Conservation (phyloP, 2,113 vertebrate species). For the Thamnaconus septentrionalis region DNA sequence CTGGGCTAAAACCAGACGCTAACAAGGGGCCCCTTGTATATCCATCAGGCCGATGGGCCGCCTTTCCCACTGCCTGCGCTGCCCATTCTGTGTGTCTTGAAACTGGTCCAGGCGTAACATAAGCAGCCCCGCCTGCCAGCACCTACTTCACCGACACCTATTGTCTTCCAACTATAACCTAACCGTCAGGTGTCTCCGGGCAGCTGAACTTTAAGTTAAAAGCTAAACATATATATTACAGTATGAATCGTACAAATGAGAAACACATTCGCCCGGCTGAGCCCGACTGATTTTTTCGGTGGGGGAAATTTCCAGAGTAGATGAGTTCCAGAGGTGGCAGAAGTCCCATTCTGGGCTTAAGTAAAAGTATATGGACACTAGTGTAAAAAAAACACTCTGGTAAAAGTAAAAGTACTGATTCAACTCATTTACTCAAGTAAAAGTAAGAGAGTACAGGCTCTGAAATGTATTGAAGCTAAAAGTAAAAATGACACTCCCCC, state of each 20-base stretch:
- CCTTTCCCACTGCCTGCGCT: conserved; percentile 5
- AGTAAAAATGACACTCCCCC: too few relatives aligned
- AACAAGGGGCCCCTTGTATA: conserved; percentile 54
- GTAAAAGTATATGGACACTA: too few relatives aligned
- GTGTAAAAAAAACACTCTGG: too few relatives aligned
- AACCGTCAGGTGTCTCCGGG: conserved; percentile 30
- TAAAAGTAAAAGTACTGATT: too few relatives aligned
- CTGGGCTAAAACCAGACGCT: conserved; percentile 45
- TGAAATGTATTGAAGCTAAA: too few relatives aligned
- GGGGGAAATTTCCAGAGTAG: conserved; percentile 17
- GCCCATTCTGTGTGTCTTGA: conserved; percentile 30
- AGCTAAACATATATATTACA: not conserved
- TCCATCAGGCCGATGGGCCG: conserved; percentile 39
- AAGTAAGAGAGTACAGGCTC: too few relatives aligned
- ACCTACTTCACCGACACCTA: conserved; percentile 40
- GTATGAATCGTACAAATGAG: conserved; percentile 33
- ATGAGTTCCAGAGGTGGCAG: not conserved
- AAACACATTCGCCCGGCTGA: conserved; percentile 19
- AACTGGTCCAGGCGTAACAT: conserved; percentile 53
- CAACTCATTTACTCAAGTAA: too few relatives aligned
- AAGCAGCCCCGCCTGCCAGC: conserved; percentile 56
- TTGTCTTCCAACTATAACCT: conserved; percentile 35
- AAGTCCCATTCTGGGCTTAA: too few relatives aligned
- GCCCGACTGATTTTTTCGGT: conserved; percentile 25
- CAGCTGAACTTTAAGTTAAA: conserved; percentile 27